These are phyloP conservation scores for Drosophila azteca DNA, from an alignment of 1,140 invertebrate species.

Conservation along the genomic window DNA sequence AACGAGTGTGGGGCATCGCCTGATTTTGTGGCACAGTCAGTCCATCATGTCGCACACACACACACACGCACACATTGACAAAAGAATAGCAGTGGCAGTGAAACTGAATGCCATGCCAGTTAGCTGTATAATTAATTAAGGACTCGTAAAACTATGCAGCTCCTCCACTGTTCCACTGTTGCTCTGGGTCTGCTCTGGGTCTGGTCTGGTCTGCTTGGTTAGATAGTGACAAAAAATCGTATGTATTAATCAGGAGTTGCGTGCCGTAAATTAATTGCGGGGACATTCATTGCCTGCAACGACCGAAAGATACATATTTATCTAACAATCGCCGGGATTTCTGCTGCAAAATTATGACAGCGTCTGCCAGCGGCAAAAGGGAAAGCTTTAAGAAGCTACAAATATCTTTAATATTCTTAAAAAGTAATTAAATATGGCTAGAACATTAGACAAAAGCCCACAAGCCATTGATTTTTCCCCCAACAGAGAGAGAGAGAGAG, in stretches of 20 bases:
- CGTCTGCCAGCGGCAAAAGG: too few relatives aligned
- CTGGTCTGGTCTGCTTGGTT: too few relatives aligned
- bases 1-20: conserved; percentile 8
- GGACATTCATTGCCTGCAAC: conserved; percentile 10
- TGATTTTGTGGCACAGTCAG: conserved; percentile 46
- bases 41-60: conserved; percentile 52
- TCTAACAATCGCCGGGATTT: conserved; percentile 5
- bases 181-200: too few relatives aligned
- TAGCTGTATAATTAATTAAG: conserved; percentile 55
- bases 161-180: neutral
- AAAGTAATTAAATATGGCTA: too few relatives aligned
- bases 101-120: conserved; percentile 7
- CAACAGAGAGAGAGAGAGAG: neutral
- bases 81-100: conserved; percentile 3
- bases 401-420: too few relatives aligned
- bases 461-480: conserved; percentile 19
- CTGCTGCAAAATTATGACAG: neutral
- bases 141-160: conserved; percentile 33
- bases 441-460: neutral
- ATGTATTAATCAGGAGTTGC: conserved; percentile 53
- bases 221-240: conserved; percentile 31
- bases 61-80: conserved; percentile 4
- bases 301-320: neutral
- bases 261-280: conserved; percentile 41
- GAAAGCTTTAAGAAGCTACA: too few relatives aligned